Evolutionary conservation across 2,797 vertebrate species (phyloP).

Genomic region (Periophthalmus magnuspinnatus): DNA sequence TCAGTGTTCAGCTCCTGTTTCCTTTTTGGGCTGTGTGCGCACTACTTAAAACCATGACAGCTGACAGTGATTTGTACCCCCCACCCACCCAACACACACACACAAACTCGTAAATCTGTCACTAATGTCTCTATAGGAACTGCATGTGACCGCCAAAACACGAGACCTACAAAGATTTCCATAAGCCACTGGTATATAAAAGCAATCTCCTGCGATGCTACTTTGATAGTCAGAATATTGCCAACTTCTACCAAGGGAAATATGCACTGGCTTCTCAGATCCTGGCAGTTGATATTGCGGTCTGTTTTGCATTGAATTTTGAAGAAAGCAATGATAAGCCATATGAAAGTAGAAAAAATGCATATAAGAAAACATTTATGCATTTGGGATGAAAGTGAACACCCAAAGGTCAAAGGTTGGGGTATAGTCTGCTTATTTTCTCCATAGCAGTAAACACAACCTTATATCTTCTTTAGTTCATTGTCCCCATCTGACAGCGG

Average conservation of each 20-base stretch:
- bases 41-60: slow-evolving; percentile 35
- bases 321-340: slow-evolving; percentile 4
- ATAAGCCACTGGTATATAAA: neutral
- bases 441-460: slow-evolving; percentile 62
- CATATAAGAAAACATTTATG: neutral
- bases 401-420: slow-evolving; percentile 36
- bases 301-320: slow-evolving; percentile 34
- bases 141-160: slow-evolving; percentile 52
- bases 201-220: neutral
- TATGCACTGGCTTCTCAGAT: slow-evolving; percentile 27
- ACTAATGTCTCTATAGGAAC: slow-evolving; percentile 67
- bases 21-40: neutral
- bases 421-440: slow-evolving; percentile 17
- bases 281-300: slow-evolving; percentile 28
- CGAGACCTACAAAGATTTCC: slow-evolving; percentile 28
- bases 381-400: neutral
- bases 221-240: neutral
- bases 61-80: slow-evolving; percentile 55
- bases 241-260: slow-evolving; percentile 25
- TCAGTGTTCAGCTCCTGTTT: neutral
- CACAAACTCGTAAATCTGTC: slow-evolving; percentile 36
- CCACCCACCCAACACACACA: slow-evolving; percentile 39
- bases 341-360: neutral
- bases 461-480: slow-evolving; percentile 73
- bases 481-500: slow-evolving; percentile 66